Evolutionary conservation across 2,888 invertebrate genomes (phyloP), one percentile per base, ranked within the genome.

Genomic region (Drosophila rellima): DNA sequence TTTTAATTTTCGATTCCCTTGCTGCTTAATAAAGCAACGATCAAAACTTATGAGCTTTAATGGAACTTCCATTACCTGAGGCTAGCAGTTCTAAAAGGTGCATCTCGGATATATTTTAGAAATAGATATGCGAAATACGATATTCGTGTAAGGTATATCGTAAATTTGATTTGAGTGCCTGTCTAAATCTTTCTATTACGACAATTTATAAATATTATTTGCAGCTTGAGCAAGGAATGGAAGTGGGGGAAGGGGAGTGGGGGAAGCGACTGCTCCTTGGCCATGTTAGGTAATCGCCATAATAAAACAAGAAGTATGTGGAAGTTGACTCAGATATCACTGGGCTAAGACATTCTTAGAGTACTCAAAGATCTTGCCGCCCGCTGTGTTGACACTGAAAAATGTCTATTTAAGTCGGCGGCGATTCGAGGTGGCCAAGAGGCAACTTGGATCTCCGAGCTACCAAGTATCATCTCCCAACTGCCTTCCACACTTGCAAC

Each of bases 371-470:
- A 44, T 70, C 65, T 51, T 56, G 82, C 80, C 85, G 85, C 84
- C 89, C 74, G 85, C 84, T 84, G 84, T 67, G 88, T 72, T 87
- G 89, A 87, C 84, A 87, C 71, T 89, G 89, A 87, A 26, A 84
- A 84, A 83, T 83, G 87, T 75, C 80, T 35, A 56, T 57, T 7
- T 26, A 50, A 6, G 63, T 23, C 65, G 55, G 55, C 52, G 33
- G 18, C 54, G 33, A 31, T 45, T 55, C 5, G 45, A 42, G 60
- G 73, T 72, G 59, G 63, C 47, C 47, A 31, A 18, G 31, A 29
- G 48, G 48, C 33, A 48, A 33, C 18, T 33, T 7, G 10, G 17
- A 48, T 48, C 13, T 31, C 13, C 13, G 17, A 48, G 8, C 20
- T 18, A 15, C n/a, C 44, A 23, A 10, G n/a, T 37, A 11, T 42